These are phyloP conservation scores for Mormyrus hasselquistii DNA, from an alignment of 2,797 vertebrate species.

Conservation along the genomic window DNA sequence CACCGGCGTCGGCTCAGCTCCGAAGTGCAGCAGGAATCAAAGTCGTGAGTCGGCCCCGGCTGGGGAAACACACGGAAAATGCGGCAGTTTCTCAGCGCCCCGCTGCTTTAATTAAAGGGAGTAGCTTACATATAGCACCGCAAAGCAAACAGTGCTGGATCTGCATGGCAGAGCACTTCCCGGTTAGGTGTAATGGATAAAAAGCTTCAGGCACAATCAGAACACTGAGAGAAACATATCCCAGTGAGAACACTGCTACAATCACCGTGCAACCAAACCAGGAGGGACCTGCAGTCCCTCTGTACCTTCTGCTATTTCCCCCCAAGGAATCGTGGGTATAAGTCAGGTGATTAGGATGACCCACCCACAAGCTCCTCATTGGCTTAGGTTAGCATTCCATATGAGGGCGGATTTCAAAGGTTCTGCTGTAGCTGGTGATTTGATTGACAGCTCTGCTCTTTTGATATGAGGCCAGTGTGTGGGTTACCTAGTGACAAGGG, in stretches of 20 bases:
- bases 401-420: neutral
- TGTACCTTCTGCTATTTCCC: neutral
- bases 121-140: slow-evolving; percentile 50
- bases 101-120: slow-evolving; percentile 58
- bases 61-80: neutral
- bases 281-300: neutral
- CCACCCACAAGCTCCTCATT: neutral
- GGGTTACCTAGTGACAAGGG: neutral
- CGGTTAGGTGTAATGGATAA: slow-evolving; percentile 37
- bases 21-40: neutral
- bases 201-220: neutral
- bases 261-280: neutral
- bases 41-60: neutral
- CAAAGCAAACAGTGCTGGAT: slow-evolving; percentile 58
- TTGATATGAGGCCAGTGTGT: neutral
- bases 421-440: neutral
- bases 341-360: neutral
- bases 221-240: neutral
- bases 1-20: neutral
- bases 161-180: slow-evolving; percentile 55
- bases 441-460: neutral
- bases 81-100: slow-evolving; percentile 42
- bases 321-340: neutral
- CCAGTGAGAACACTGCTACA: neutral
- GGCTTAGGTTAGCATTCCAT: neutral